Evolutionary conservation across 2,797 vertebrate genomes (phyloP).

Genomic region (Sebastes dallii): DNA sequence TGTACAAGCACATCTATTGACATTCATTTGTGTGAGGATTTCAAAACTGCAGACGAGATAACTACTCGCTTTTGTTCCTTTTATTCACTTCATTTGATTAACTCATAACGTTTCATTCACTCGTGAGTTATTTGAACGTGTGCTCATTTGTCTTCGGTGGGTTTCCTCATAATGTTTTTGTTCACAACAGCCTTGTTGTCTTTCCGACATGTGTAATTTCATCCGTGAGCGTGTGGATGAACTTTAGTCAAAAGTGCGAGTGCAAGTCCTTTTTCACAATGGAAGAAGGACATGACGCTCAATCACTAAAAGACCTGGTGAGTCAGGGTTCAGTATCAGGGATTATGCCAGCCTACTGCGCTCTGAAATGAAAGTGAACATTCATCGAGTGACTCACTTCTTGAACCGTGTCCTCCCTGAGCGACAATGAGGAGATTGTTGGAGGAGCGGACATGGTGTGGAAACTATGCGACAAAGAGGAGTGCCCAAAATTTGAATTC

Average conservation of each 20-base stretch:
- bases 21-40: slow-evolving; percentile 72
- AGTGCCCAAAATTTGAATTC: slow-evolving; percentile 72
- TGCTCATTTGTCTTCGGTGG: slow-evolving; percentile 56
- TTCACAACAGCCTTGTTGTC: slow-evolving; percentile 68
- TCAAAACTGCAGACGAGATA: slow-evolving; percentile 62
- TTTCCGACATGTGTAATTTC: slow-evolving; percentile 55
- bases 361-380: slow-evolving; percentile 86
- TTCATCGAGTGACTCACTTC: slow-evolving; percentile 80
- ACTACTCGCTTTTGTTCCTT: slow-evolving; percentile 69
- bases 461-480: slow-evolving; percentile 87
- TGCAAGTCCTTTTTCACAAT: slow-evolving; percentile 39
- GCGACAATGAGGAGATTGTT: slow-evolving; percentile 86
- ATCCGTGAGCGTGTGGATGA: slow-evolving; percentile 33
- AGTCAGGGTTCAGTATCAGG: slow-evolving; percentile 81
- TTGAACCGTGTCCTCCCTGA: slow-evolving; percentile 61
- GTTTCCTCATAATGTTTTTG: slow-evolving; percentile 59
- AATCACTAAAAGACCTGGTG: slow-evolving; percentile 72
- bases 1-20: slow-evolving; percentile 76
- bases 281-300: slow-evolving; percentile 46
- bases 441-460: slow-evolving; percentile 80
- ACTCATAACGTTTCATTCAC: slow-evolving; percentile 71
- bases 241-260: slow-evolving; percentile 59
- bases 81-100: slow-evolving; percentile 79
- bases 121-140: slow-evolving; percentile 56
- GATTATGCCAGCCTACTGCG: slow-evolving; percentile 82